A percentile compares a stretch with the other conserved stretches of the same genome.
These are phyloP conservation scores for Anthonomus grandis DNA, from an alignment of 1,140 invertebrate species.

Conservation along the genomic window DNA sequence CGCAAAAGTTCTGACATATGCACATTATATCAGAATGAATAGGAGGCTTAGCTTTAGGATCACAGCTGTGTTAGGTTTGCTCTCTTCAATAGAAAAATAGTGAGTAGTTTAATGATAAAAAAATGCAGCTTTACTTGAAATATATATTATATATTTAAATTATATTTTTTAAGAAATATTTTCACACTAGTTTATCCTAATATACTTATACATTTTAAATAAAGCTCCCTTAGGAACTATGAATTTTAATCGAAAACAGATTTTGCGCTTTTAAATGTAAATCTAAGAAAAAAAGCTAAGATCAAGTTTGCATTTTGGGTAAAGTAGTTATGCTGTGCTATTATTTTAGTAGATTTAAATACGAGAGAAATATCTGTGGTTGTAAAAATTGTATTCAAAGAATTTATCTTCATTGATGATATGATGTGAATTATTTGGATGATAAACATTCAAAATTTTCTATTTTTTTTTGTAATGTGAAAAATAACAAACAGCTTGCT, in stretches of 20 bases:
- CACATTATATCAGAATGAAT: constrained; percentile 21
- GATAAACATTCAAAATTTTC: too few species aligned
- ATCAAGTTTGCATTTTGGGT: too few species aligned
- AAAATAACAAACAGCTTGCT: too few species aligned
- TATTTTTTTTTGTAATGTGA: too few species aligned
- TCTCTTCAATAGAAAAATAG: constrained; percentile 18
- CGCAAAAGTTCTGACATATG: constrained; percentile 26
- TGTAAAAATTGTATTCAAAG: too few species aligned
- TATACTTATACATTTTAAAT: not conserved
- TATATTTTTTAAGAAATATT: not conserved
- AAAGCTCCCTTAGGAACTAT: not conserved
- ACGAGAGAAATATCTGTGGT: too few species aligned
- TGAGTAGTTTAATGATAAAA: constrained; percentile 1
- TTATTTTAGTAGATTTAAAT: too few species aligned
- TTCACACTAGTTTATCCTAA: not conserved
- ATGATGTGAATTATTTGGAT: too few species aligned
- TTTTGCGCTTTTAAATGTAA: not conserved
- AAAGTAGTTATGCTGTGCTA: too few species aligned
- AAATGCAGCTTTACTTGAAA: not conserved
- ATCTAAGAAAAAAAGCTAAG: too few species aligned
- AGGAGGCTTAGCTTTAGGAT: constrained; percentile 21
- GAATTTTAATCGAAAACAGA: not conserved
- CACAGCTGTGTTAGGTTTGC: constrained; percentile 22
- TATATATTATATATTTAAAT: not conserved
- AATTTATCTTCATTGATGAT: too few species aligned